phyloP scores from a whole-genome alignment of 2,888 invertebrate genomes.

The Bimastos eiseni region DNA sequence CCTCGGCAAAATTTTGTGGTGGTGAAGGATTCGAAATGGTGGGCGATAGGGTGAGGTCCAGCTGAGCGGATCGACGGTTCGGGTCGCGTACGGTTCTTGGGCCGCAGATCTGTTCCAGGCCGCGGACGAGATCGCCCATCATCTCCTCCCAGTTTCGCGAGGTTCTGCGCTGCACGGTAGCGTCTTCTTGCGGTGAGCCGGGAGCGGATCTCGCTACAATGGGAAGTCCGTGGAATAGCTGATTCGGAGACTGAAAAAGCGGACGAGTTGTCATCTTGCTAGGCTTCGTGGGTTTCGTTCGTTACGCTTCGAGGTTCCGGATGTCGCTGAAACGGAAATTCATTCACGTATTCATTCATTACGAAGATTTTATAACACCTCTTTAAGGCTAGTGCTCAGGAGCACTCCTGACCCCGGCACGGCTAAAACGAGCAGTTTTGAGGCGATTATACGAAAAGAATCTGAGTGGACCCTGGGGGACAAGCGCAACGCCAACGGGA shows the following conservation, averaged over 20 bases:
- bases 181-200: background rate
- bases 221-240: background rate
- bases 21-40: background rate
- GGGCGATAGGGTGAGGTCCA: background rate
- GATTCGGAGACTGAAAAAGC: background rate
- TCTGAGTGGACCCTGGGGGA: too few species aligned
- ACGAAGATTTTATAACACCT: too few species aligned
- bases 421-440: too few species aligned
- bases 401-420: too few species aligned
- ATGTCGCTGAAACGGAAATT: background rate
- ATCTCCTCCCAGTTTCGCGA: slow-evolving; percentile 21
- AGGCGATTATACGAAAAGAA: too few species aligned
- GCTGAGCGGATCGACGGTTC: background rate
- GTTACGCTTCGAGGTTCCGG: background rate
- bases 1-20: background rate
- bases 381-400: too few species aligned
- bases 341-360: too few species aligned
- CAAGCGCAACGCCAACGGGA: too few species aligned
- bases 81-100: background rate
- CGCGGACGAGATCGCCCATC: background rate
- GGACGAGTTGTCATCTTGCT: background rate
- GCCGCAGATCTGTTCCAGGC: background rate
- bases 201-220: background rate
- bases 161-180: background rate
- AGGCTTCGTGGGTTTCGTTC: background rate